These are phyloP conservation scores for Montipora cactus DNA, from an alignment of 64 coral and sea anemone species.

Conservation along the genomic window DNA sequence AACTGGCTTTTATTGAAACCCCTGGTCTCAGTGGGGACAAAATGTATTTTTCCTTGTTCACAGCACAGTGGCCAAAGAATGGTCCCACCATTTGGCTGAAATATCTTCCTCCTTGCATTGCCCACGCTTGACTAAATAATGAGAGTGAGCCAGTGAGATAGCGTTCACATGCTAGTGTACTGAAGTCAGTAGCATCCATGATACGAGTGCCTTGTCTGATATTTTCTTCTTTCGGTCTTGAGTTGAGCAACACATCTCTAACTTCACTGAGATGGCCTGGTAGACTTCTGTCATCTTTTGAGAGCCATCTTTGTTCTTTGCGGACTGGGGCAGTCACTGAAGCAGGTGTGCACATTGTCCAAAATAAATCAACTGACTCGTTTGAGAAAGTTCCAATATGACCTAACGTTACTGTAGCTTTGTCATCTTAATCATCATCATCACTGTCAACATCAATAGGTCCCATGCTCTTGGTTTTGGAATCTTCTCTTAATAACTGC, in stretches of 20 bases:
- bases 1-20: too few relatives aligned
- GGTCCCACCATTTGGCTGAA: slow-evolving; percentile 1
- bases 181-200: slow-evolving; percentile 9
- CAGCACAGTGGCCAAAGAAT: slow-evolving; percentile 12
- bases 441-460: slow-evolving; percentile 10
- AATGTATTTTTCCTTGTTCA: background rate
- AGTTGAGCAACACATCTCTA: slow-evolving; percentile 5
- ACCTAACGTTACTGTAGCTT: background rate
- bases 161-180: slow-evolving; percentile 36
- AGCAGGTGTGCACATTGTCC: background rate
- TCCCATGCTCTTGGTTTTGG: background rate
- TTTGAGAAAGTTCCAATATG: background rate
- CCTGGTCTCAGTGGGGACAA: background rate
- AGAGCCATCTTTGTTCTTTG: background rate
- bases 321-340: background rate
- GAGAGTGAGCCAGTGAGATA: slow-evolving; percentile 32
- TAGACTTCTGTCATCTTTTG: background rate
- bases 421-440: background rate
- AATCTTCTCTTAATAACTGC: background rate
- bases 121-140: slow-evolving; percentile 34
- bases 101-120: slow-evolving; percentile 7
- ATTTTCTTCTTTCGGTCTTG: background rate
- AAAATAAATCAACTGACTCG: background rate
- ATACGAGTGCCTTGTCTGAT: background rate
- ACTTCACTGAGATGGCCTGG: background rate